Evolutionary conservation across 1,140 invertebrate genomes (phyloP), one percentile per base, ranked within the genome.

Genomic region (Oncopeltus fasciatus): DNA sequence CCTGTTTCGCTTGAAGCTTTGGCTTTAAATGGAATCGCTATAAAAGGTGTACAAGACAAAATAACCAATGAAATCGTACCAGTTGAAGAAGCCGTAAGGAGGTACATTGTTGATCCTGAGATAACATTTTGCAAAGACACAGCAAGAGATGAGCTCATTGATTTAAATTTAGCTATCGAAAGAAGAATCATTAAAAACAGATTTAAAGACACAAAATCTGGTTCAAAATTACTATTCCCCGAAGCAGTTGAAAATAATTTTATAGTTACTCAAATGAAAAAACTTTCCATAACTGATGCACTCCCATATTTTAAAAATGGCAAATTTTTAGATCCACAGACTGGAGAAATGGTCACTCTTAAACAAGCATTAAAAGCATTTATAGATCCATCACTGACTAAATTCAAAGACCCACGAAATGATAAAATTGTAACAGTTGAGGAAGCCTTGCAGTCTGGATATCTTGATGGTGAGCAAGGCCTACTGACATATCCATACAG

Each of bases 71-170:
- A 86, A 72, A 73, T 78, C 53, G 77, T 91, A 5, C 77, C 82
- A 65, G 73, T 93, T 18, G 76, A 83, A 65, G 87, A 90, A 70
- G 85, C 87, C 14, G 81, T 93, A 44, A 80, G 83, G 68, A 80
- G 85, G 70, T 84, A 85, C 64, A 81, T 95, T 57, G 79, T 94
- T 28, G 86, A 93, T 75, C 80, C 85, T 2, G 85, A 85, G 64
- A 87, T 89, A 65, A 87, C 86, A n/a, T 80, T 87, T 71, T 85
- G 88, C 67, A 84, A 85, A 72, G 87, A 93, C 70, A 83, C 83
- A 0, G 80, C 80, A 68, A 80, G 79, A 53, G 80, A 86, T 58
- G 79, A 78, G 60, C 84, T 83, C 68, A 72, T 87, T 1, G 79
- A 82, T n/a, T 72, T 88, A 20, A 80, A 82, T 46, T 81, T 84